Base-by-base conservation (phyloP, 2,888 invertebrate species). In the Pandemis corylana region DNA sequence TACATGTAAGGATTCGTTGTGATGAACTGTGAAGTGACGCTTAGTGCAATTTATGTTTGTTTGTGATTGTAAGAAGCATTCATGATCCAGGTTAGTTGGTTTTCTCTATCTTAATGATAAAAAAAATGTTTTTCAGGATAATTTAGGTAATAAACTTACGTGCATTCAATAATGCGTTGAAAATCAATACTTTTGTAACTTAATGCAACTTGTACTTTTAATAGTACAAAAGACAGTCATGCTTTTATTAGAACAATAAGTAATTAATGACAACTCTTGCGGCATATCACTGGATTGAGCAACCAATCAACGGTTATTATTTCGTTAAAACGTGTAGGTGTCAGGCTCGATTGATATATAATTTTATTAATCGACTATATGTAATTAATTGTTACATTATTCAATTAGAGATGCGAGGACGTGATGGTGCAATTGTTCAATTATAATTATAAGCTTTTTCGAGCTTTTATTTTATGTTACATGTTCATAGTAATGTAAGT, bases 51-150 rank as follows among this genome's bases (percentile, higher is more conserved):
- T 89, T 89, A 90, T 90, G 90, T 87, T 87, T 89, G 85, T 89
- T 89, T 87, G 87, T 90, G 89, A 86, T 87, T 69, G 68, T 79
- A 82, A 86, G 87, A 83, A 85, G 91, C 89, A 91, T 91, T 87
- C 91, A 94, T 94, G 94, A 94, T 94, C 92, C 94, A 94, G 93
- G 94, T 94, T 82, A 90, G 93, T 92, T 84, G 64, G 64, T 20
- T 49, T 69, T 64, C 9, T 28, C 3, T 51, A 20, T 20, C 28
- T 65, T 59, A 56, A 44, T 42, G 2, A 0, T 41, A 49, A 46
- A 7, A 1, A 42, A 13, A 12, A 9, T 44, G 49, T 42, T 61
- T 74, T 74, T 70, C 61, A 64, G 65, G 10, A 10, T 2, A 0
- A 42, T n/a, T 42, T 62, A 42, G 41, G 7, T 62, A 13, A 36